Evolutionary conservation across 2,113 vertebrate genomes (phyloP).

Genomic region (Scalopus aquaticus): DNA sequence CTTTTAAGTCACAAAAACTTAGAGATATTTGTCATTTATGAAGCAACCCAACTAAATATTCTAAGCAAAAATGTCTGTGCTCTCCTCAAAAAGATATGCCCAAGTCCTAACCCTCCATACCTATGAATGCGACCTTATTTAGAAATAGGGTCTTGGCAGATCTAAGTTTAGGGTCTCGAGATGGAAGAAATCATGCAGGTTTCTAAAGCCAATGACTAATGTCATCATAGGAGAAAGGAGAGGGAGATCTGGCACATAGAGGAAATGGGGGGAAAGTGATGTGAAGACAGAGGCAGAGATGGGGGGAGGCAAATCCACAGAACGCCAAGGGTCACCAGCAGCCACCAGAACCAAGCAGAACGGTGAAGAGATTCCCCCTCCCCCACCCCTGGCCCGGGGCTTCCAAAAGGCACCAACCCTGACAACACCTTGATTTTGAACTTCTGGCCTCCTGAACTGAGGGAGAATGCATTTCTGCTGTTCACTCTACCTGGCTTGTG

Average conservation of each 20-base stretch:
- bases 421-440: not conserved
- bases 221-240: not conserved
- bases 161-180: not conserved
- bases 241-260: not conserved
- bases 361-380: no score
- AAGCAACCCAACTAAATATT: not conserved
- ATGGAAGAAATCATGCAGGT: not conserved
- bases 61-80: not conserved
- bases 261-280: not conserved
- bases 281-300: not conserved
- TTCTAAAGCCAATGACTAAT: not conserved
- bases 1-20: not conserved
- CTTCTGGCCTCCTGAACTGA: not conserved
- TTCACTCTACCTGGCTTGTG: not conserved
- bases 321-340: fast-evolving
- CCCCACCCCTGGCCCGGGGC: not conserved
- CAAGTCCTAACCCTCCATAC: not conserved
- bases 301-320: not conserved
- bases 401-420: not conserved
- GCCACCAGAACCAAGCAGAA: not conserved
- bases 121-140: not conserved
- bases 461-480: not conserved
- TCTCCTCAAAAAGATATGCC: not conserved
- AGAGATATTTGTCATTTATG: not conserved
- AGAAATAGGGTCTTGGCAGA: not conserved